These are phyloP conservation scores for Desoria tigrina DNA, from an alignment of 2,888 invertebrate species.

Conservation along the genomic window DNA sequence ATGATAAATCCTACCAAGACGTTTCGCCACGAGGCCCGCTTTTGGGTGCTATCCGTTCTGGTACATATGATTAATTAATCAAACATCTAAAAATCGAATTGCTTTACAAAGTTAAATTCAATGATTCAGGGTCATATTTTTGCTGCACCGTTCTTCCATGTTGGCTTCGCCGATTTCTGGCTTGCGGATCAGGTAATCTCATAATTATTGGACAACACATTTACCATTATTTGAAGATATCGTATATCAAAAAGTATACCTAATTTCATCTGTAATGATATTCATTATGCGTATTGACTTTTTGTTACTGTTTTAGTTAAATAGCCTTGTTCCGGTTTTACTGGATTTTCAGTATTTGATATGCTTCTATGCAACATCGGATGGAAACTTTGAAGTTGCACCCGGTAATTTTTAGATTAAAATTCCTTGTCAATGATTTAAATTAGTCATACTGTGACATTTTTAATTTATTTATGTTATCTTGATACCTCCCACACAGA, in stretches of 20 bases:
- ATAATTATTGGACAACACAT: too few relatives aligned
- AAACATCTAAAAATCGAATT: neutral
- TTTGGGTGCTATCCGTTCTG: constrained; percentile 88
- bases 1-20: constrained; percentile 90
- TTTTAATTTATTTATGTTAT: too few relatives aligned
- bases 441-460: neutral
- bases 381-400: constrained; percentile 59
- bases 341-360: constrained; percentile 91
- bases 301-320: too few relatives aligned
- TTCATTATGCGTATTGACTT: too few relatives aligned
- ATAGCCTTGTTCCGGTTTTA: constrained; percentile 75
- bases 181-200: constrained; percentile 97
- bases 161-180: constrained; percentile 98
- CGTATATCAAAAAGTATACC: too few relatives aligned
- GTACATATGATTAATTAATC: constrained; percentile 57
- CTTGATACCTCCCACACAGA: constrained; percentile 56
- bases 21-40: constrained; percentile 76
- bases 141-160: constrained; percentile 88
- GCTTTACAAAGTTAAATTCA: neutral
- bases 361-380: constrained; percentile 84
- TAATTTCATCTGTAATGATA: too few relatives aligned
- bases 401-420: constrained; percentile 59
- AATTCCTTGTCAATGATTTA: neutral
- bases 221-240: too few relatives aligned
- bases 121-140: constrained; percentile 72